These are phyloP conservation scores for Drosophila dunni DNA, from an alignment of 1,140 invertebrate species.

Conservation along the genomic window DNA sequence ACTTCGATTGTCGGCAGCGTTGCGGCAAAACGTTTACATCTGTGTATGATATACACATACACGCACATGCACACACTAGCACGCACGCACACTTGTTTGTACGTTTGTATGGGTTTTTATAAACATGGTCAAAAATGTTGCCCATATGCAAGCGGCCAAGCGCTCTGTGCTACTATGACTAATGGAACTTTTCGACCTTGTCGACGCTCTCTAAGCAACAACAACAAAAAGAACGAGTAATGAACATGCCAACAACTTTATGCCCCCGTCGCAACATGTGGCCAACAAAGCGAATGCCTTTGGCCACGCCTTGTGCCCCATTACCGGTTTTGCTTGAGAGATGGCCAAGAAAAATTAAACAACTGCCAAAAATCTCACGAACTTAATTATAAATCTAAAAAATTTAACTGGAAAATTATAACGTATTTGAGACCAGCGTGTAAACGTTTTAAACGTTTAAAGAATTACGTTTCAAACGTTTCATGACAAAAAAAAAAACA, in stretches of 20 bases:
- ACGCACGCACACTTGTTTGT: slow-evolving; percentile 1
- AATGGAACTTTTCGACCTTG: slow-evolving; percentile 65
- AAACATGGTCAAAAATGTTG: slow-evolving; percentile 33
- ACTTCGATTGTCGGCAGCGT: slow-evolving; percentile 49
- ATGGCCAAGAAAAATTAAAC: background rate
- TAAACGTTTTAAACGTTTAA: no score
- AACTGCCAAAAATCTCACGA: background rate
- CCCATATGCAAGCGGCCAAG: slow-evolving; percentile 32
- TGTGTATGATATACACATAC: slow-evolving; percentile 24
- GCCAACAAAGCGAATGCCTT: background rate
- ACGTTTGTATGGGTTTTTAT: slow-evolving; percentile 10
- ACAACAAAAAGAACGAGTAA: slow-evolving; percentile 12
- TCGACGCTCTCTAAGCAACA: slow-evolving; percentile 34
- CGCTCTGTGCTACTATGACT: slow-evolving; percentile 23
- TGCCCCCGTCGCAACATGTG: slow-evolving; percentile 9
- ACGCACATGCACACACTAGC: background rate
- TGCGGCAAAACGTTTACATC: slow-evolving; percentile 35
- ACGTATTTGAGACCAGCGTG: no score
- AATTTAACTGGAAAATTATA: no score
- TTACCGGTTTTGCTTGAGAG: slow-evolving; percentile 27
- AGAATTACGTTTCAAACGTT: no score
- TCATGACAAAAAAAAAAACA: no score
- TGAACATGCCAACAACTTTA: slow-evolving; percentile 17
- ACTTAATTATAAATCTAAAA: no score
- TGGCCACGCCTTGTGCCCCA: slow-evolving; percentile 9